Conservation (phyloP, 1,140 invertebrate species). For the Drosophila parabipectinata region DNA sequence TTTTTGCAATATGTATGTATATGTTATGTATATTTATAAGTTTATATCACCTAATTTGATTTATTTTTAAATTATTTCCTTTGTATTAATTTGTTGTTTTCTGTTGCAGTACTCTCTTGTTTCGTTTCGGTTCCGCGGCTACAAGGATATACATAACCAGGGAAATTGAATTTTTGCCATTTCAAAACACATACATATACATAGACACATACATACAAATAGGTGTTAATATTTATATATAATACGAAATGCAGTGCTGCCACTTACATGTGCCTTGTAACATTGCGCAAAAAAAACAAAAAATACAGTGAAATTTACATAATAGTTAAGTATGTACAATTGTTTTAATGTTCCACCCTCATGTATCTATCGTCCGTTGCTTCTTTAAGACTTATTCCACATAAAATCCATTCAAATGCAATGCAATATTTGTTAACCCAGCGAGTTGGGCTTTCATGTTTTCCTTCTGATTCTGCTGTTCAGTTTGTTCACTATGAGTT, state of each 20-base stretch:
- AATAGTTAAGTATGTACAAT: slow-evolving; percentile 78
- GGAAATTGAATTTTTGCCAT: slow-evolving; percentile 32
- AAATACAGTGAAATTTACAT: slow-evolving; percentile 76
- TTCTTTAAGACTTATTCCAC: slow-evolving; percentile 40
- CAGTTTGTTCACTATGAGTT: slow-evolving; percentile 59
- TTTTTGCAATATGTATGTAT: slow-evolving; percentile 29
- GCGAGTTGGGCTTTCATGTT: slow-evolving; percentile 14
- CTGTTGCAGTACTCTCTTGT: slow-evolving; percentile 2
- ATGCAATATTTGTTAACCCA: slow-evolving; percentile 46
- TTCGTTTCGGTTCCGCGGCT: not conserved
- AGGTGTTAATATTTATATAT: slow-evolving; percentile 18
- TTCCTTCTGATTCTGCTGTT: slow-evolving; percentile 12
- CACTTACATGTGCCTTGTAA: slow-evolving; percentile 60
- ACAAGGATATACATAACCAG: slow-evolving; percentile 6
- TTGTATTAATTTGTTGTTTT: not conserved
- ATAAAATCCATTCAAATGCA: slow-evolving; percentile 58
- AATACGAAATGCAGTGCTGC: slow-evolving; percentile 68
- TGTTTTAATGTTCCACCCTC: slow-evolving; percentile 31
- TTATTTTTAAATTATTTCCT: slow-evolving; percentile 34
- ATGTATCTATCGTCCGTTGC: slow-evolving; percentile 3
- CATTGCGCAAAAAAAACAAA: slow-evolving; percentile 56
- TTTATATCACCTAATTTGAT: slow-evolving; percentile 54
- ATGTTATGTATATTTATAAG: slow-evolving; percentile 46
- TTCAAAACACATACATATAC: slow-evolving; percentile 12
- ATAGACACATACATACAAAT: slow-evolving; percentile 17